Evolutionary conservation across 2,113 vertebrate species (phyloP).

Genomic region (Pelecanoides urinatrix): DNA sequence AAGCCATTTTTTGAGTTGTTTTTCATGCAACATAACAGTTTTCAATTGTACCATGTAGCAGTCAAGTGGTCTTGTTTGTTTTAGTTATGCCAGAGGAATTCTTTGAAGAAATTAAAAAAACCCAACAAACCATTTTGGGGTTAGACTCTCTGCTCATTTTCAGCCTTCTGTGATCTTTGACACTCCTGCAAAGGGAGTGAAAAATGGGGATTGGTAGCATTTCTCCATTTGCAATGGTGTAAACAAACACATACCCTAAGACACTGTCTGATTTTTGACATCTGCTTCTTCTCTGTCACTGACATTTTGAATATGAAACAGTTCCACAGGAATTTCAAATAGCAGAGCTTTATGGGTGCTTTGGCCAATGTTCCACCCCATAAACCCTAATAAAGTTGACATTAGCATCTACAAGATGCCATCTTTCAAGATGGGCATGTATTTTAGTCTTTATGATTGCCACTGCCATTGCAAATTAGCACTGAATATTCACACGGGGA

Average conservation of each 20-base stretch:
- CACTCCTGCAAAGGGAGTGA: not conserved
- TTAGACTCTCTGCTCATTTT: not conserved
- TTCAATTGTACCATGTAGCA: slow-evolving; percentile 15
- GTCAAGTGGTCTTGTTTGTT: slow-evolving; percentile 31
- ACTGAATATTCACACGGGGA: not conserved
- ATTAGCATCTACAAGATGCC: not conserved
- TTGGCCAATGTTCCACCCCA: not conserved
- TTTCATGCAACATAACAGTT: slow-evolving; percentile 4
- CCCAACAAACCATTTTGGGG: not conserved
- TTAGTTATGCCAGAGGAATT: slow-evolving; percentile 22
- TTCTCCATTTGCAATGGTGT: not conserved
- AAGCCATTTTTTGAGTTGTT: slow-evolving; percentile 24
- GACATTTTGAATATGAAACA: not conserved
- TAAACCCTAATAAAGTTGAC: not conserved
- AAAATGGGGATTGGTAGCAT: not conserved
- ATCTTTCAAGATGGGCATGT: not conserved
- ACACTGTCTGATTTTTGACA: not conserved
- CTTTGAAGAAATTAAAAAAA: slow-evolving; percentile 22
- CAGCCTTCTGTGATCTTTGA: not conserved
- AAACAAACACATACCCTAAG: not conserved
- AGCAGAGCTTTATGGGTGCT: not conserved
- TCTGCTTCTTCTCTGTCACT: not conserved
- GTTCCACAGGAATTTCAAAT: not conserved
- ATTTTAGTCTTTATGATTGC: not conserved
- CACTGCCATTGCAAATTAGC: not conserved